Evolutionary conservation across 1,140 invertebrate species (phyloP).

Genomic region (Chrysopa pallens): DNA sequence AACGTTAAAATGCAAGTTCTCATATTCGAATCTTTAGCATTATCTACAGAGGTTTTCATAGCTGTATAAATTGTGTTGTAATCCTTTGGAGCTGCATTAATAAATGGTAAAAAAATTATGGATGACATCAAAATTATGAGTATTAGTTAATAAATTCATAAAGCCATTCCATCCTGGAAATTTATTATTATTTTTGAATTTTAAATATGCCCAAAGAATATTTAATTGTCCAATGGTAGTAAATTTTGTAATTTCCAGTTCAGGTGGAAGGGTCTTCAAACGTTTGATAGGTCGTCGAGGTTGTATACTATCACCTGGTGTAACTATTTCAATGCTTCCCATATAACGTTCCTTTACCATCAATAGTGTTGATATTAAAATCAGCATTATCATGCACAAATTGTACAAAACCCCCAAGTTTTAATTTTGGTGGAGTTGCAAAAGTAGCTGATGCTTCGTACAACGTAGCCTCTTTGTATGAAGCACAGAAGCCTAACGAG

Average conservation of each 20-base stretch:
- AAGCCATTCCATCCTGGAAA: constrained; percentile 7
- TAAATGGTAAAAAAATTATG: constrained; percentile 7
- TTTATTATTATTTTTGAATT: constrained; percentile 4
- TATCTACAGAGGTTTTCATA: too few species aligned
- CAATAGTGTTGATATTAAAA: constrained; percentile 8
- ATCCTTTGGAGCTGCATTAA: too few species aligned
- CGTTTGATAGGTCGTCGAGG: constrained; percentile 4
- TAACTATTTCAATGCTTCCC: constrained; percentile 8
- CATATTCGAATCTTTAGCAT: constrained; percentile 4
- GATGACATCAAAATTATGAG: constrained; percentile 6
- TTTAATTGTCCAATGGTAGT: constrained; percentile 2
- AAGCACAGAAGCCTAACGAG: too few species aligned
- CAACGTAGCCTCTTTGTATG: too few species aligned
- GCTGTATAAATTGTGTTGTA: too few species aligned
- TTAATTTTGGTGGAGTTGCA: too few species aligned
- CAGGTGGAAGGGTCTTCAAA: constrained; percentile 4
- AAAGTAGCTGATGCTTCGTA: too few species aligned
- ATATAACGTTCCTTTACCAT: constrained; percentile 9
- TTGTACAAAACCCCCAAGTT: constrained; percentile 12
- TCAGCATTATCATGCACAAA: constrained; percentile 11
- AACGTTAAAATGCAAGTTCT: constrained; percentile 8
- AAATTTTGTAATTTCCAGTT: constrained; percentile 4
- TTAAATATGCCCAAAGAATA: constrained; percentile 5
- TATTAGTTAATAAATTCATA: constrained; percentile 8
- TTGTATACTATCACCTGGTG: constrained; percentile 3